Conservation (phyloP, 2,113 vertebrate species). For the Cochlearius cochlearius region DNA sequence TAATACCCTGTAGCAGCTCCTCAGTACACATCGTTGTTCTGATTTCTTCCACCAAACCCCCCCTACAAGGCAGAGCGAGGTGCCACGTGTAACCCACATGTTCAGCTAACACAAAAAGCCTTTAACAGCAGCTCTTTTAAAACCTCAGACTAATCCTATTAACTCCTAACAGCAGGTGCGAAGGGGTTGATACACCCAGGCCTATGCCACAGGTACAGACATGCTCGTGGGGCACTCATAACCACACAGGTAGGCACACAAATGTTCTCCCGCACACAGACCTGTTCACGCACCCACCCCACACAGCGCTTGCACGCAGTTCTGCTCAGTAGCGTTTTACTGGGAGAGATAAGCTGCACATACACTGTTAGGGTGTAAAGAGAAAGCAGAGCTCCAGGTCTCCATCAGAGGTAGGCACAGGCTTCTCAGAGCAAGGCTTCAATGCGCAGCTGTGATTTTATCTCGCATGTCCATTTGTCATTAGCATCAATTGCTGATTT, state of each 20-base stretch:
- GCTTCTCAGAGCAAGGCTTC: not conserved
- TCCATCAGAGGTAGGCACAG: not conserved
- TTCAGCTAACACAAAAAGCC: constrained; percentile 14
- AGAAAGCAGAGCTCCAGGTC: not conserved
- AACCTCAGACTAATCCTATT: constrained; percentile 41
- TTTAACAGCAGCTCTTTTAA: constrained; percentile 8
- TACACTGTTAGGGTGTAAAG: not conserved
- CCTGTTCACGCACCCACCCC: not conserved
- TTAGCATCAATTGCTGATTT: constrained; percentile 36
- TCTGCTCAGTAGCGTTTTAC: not conserved
- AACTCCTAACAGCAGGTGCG: not conserved
- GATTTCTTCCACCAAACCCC: not conserved
- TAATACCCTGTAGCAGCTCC: constrained; percentile 21
- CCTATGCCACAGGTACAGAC: not conserved
- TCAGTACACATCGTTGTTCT: not conserved
- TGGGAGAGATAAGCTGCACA: not conserved
- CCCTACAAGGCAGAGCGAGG: not conserved
- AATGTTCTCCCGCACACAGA: not conserved
- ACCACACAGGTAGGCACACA: not conserved
- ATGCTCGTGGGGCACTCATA: not conserved
- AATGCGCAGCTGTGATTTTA: not conserved
- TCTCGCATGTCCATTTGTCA: not conserved
- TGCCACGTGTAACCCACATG: not conserved
- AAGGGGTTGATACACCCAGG: not conserved
- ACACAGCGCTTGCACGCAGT: accelerated